Conservation (phyloP, 2,113 vertebrate species). For the Furnarius figulus region DNA sequence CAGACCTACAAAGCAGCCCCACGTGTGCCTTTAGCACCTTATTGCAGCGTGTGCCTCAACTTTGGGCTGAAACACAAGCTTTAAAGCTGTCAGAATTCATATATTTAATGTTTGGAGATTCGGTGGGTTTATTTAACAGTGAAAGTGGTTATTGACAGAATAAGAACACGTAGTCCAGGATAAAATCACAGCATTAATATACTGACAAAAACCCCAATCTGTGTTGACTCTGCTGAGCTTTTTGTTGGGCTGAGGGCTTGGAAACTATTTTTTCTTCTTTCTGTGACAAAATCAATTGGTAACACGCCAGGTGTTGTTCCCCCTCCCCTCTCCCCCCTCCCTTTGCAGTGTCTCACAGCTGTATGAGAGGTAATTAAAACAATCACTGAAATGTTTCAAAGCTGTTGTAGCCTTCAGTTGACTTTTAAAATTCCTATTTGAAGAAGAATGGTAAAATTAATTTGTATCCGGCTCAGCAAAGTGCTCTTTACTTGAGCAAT, state of each 20-base stretch:
- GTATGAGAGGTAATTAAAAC: conserved; percentile 55
- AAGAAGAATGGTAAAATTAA: conserved; percentile 60
- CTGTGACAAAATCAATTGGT: background rate
- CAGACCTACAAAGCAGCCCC: background rate
- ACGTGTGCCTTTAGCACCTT: background rate
- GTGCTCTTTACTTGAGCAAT: conserved; percentile 28
- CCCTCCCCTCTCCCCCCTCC: background rate
- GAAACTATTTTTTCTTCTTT: background rate
- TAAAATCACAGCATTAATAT: background rate
- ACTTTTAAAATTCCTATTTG: conserved; percentile 57
- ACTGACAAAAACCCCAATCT: background rate
- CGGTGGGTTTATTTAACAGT: background rate
- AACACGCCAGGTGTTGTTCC: conserved; percentile 27
- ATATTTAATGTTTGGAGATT: background rate
- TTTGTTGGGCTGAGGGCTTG: background rate
- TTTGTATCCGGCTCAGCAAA: conserved; percentile 35
- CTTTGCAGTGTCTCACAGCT: background rate
- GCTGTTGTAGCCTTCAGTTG: conserved; percentile 56
- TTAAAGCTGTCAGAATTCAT: conserved; percentile 2
- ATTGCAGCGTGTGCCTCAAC: background rate
- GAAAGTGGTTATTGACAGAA: background rate
- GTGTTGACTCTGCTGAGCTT: background rate
- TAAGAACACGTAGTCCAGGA: background rate
- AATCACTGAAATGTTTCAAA: conserved; percentile 43
- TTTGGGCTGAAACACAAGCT: conserved; percentile 7